Base-by-base conservation (phyloP, 2,113 vertebrate species). In the Chamaetylas fuelleborni region DNA sequence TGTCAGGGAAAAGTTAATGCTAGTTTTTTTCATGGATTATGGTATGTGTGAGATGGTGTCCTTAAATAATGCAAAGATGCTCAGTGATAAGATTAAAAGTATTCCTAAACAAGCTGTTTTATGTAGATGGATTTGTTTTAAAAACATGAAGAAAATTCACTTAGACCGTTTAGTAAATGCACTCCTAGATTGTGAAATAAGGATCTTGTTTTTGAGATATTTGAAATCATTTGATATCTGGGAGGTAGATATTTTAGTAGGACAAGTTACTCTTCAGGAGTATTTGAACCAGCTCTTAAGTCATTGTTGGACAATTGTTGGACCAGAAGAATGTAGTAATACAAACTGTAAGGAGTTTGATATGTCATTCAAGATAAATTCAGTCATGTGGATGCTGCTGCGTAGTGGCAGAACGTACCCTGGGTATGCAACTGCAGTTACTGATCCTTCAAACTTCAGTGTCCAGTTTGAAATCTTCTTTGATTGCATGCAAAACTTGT, bases 401-500 rank as follows among this genome's bases (percentile, higher is more conserved):
- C 88, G 96, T n/a, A 92, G 74, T 16, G 96, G 97, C 77, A 83
- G 78, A 24, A 93, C 19, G 1, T 98, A 98, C 79, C 57, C 29
- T 34, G 98, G 98, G 10, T 98, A 98, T 92, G 97, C 97, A 34
- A 97, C 97, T 54, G 95, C 96, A 36, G 92, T 98, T 84, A 97
- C 86, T 28, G 98, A 98, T 70, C 99, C 99, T 42, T 98, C 95
- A 3, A 91, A 98, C n/a, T 99, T 99, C 85, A 98, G 69, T 12
- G 38, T 99, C 57, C 96, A 98, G 64, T 96, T 98, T 62, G 98
- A 98, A 64, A 91, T 98, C 58, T 97, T 96, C 29, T 96, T 98
- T 92, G 91, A 97, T 9, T 64, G 84, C 70, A 97, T 98, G 97
- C 97, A 79, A n/a, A 89, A 90, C 33, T 95, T 99, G 29, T 98